These are phyloP conservation scores for Pogonognathellus flavescens DNA, from an alignment of 1,140 invertebrate genomes.

Conservation along the genomic window DNA sequence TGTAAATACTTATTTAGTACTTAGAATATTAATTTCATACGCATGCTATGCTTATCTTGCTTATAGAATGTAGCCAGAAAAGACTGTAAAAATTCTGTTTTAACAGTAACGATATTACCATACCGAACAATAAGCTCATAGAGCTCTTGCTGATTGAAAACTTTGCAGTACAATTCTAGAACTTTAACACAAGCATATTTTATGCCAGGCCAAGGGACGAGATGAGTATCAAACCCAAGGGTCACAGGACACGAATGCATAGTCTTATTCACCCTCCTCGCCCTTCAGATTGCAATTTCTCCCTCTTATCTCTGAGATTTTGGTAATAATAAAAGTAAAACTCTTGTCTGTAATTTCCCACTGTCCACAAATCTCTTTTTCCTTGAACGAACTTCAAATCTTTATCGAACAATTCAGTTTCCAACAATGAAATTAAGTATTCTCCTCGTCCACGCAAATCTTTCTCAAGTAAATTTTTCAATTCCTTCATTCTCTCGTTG, in stretches of 20 bases:
- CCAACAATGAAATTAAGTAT: constrained; percentile 2
- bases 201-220: constrained; percentile 82
- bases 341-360: background rate
- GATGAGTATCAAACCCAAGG: constrained; percentile 69
- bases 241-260: constrained; percentile 68
- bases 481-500: background rate
- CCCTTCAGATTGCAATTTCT: background rate
- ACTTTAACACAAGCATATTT: constrained; percentile 84
- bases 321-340: background rate
- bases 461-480: background rate
- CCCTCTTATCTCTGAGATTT: background rate
- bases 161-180: constrained; percentile 84
- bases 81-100: constrained; percentile 12
- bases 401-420: background rate
- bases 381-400: constrained; percentile 7
- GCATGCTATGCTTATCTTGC: too few species aligned
- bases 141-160: constrained; percentile 83
- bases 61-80: background rate
- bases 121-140: constrained; percentile 85
- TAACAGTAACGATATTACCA: constrained; percentile 31
- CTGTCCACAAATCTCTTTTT: background rate
- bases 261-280: constrained; percentile 10
- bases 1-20: too few species aligned
- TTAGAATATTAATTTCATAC: too few species aligned
- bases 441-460: constrained; percentile 11